Percentiles rank a stretch among this genome's conserved stretches.
These are phyloP conservation scores for Ibidorhyncha struthersii DNA, from an alignment of 2,113 vertebrate genomes.

Conservation along the genomic window DNA sequence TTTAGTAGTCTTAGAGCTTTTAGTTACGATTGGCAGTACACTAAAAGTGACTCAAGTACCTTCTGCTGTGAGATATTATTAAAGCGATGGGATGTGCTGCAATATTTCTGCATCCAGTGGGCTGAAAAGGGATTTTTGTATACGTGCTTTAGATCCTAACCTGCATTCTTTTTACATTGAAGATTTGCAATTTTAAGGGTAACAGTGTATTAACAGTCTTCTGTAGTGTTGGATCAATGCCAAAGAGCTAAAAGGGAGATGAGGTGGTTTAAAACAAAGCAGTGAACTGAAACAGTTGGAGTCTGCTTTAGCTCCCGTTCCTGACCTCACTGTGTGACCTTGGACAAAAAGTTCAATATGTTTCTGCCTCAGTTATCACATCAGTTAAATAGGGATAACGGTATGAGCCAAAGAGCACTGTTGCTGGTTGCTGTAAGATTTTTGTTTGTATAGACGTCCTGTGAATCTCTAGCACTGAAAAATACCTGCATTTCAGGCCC, in stretches of 20 bases:
- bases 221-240: background rate
- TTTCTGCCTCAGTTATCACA: constrained; percentile 53
- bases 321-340: constrained; percentile 43
- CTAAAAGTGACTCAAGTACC: background rate
- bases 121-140: background rate
- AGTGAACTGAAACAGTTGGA: constrained; percentile 7
- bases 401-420: background rate
- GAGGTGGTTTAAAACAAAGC: background rate
- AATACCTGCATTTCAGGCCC: background rate
- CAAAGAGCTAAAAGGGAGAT: background rate
- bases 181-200: background rate
- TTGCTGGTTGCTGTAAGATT: background rate
- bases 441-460: background rate
- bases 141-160: background rate
- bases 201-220: background rate
- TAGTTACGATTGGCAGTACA: background rate
- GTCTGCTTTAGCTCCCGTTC: constrained; percentile 12
- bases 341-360: constrained; percentile 48
- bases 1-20: background rate
- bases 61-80: constrained; percentile 14
- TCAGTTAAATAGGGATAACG: background rate
- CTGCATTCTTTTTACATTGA: background rate
- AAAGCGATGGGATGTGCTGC: background rate
- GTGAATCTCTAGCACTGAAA: background rate
- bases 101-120: background rate